Evolutionary conservation across 2,113 vertebrate species (phyloP).

Genomic region (Daphoenositta chrysoptera): DNA sequence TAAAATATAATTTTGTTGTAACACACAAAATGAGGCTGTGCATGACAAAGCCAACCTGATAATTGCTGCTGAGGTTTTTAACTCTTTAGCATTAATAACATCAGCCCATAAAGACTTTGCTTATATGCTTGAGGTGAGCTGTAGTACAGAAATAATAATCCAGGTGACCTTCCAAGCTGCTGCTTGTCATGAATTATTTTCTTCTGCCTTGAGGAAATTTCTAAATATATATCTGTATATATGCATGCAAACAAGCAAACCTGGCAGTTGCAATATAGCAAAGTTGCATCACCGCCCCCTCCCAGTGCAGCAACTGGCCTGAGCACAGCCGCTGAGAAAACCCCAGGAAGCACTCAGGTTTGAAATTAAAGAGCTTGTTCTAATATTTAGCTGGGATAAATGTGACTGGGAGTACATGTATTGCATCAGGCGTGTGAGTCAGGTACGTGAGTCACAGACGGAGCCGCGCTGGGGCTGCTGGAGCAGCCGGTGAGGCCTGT

Average conservation of each 20-base stretch:
- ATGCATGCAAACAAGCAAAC: neutral
- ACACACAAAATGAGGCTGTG: neutral
- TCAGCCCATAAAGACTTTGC: neutral
- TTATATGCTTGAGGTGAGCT: neutral
- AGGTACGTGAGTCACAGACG: neutral
- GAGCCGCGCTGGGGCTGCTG: neutral
- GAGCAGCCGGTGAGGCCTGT: neutral
- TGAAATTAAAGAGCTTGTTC: neutral
- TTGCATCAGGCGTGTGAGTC: conserved; percentile 34
- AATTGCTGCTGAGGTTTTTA: neutral
- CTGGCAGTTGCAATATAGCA: accelerated
- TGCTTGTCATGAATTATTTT: neutral
- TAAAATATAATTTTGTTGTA: neutral
- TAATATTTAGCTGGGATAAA: neutral
- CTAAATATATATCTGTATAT: neutral
- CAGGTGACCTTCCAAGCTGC: conserved; percentile 36
- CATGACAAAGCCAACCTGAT: neutral
- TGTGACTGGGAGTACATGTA: neutral
- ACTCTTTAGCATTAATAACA: neutral
- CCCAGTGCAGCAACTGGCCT: neutral
- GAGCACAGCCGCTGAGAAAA: neutral
- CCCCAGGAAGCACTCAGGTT: neutral
- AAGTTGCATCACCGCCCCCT: neutral
- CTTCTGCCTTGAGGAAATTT: neutral
- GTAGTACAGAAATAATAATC: neutral